phyloP scores from a whole-genome alignment of 2,113 vertebrate genomes.

The Paracanthobrama guichenoti region DNA sequence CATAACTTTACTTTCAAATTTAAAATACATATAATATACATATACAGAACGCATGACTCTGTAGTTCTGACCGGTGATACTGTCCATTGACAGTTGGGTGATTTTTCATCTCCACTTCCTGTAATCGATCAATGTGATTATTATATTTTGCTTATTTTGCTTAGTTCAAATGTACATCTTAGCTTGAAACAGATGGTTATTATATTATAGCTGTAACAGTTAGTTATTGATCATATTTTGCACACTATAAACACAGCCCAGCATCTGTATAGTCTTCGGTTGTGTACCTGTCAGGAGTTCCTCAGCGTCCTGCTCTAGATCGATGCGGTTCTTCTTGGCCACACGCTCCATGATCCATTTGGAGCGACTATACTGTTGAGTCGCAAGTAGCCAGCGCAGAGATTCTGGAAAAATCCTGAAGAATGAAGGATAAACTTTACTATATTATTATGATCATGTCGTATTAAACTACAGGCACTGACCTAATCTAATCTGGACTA shows the following conservation, averaged over 20 bases:
- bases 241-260: background rate
- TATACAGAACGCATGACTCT: too few species aligned
- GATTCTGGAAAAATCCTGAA: slow-evolving; percentile 95
- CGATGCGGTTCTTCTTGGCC: slow-evolving; percentile 83
- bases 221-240: background rate
- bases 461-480: background rate
- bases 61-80: too few species aligned
- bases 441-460: background rate
- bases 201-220: background rate
- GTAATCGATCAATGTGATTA: too few species aligned
- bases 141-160: background rate
- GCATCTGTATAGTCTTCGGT: background rate
- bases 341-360: slow-evolving; percentile 88
- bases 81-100: too few species aligned
- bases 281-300: slow-evolving; percentile 84
- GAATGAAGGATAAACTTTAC: slow-evolving; percentile 1
- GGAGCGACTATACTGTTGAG: slow-evolving; percentile 87
- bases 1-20: too few species aligned
- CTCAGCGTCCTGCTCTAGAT: slow-evolving; percentile 78
- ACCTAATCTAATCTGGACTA: background rate
- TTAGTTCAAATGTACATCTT: background rate
- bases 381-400: slow-evolving; percentile 93
- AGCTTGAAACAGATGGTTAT: background rate
- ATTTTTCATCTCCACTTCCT: too few species aligned
- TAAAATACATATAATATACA: too few species aligned